Percentiles rank a stretch among this genome's conserved stretches.
phyloP scores from a whole-genome alignment of 2,888 invertebrate genomes.

The Epirrita christyi region DNA sequence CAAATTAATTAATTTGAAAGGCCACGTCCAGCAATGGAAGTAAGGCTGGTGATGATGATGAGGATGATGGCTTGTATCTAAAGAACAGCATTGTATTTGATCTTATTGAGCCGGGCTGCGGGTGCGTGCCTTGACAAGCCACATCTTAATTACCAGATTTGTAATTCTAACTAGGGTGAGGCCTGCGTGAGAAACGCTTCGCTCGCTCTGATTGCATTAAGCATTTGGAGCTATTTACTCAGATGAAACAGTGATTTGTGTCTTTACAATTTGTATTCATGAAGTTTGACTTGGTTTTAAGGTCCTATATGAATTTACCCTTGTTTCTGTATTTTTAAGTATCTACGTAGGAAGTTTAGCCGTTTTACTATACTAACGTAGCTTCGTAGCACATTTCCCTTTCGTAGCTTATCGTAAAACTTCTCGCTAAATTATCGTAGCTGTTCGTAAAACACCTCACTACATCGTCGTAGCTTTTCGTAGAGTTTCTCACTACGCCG shows the following conservation, averaged over 20 bases:
- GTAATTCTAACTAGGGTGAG: slow-evolving; percentile 53
- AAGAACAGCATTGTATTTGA: not conserved
- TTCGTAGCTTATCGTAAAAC: too few relatives aligned
- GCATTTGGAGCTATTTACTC: slow-evolving; percentile 43
- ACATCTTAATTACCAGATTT: slow-evolving; percentile 56
- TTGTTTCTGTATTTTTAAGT: too few relatives aligned
- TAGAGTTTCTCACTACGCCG: too few relatives aligned
- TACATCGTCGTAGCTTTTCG: too few relatives aligned
- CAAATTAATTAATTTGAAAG: too few relatives aligned
- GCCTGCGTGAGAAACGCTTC: slow-evolving; percentile 32
- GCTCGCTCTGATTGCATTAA: slow-evolving; percentile 39
- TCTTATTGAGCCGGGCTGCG: slow-evolving; percentile 8
- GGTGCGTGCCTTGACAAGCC: slow-evolving; percentile 45
- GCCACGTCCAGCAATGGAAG: too few relatives aligned
- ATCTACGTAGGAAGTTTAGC: too few relatives aligned
- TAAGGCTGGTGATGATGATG: too few relatives aligned
- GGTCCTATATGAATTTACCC: not conserved
- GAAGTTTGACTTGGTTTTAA: slow-evolving; percentile 28
- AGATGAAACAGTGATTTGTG: slow-evolving; percentile 39
- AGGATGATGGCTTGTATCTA: too few relatives aligned
- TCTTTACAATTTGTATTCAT: slow-evolving; percentile 43
- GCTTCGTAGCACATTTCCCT: too few relatives aligned
- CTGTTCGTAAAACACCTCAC: not conserved
- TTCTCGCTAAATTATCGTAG: not conserved
- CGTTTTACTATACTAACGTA: too few relatives aligned